Percentiles rank a stretch among this genome's conserved stretches.
These are phyloP conservation scores for Rhincodon typus DNA, from an alignment of 2,797 vertebrate species.

Conservation along the genomic window DNA sequence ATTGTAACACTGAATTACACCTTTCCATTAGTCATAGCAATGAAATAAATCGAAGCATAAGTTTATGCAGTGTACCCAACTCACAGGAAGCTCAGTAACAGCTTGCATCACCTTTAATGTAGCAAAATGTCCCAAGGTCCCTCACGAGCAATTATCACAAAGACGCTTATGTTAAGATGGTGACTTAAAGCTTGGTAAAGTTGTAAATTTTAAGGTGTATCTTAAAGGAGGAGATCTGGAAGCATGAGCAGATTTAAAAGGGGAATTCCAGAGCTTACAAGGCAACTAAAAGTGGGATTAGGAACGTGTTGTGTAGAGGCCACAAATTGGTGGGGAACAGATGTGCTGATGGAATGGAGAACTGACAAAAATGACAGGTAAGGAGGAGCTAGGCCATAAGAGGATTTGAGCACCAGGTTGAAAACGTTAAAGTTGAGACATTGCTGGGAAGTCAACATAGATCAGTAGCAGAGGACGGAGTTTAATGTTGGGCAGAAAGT, in stretches of 20 bases:
- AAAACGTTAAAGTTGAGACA: background rate
- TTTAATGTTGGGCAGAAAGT: background rate
- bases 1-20: background rate
- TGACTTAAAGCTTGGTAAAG: background rate
- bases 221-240: background rate
- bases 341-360: background rate
- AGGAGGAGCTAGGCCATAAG: too few relatives aligned
- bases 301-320: too few relatives aligned
- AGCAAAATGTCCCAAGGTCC: too few relatives aligned
- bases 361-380: background rate
- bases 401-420: background rate
- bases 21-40: background rate
- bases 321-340: background rate
- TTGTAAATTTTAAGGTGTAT: background rate
- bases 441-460: background rate
- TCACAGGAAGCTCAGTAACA: background rate
- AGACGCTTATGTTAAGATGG: background rate
- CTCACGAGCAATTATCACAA: too few relatives aligned
- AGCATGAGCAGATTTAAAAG: background rate
- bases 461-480: background rate
- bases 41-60: background rate
- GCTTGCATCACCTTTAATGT: background rate
- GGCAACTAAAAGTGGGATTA: too few relatives aligned
- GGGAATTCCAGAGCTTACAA: background rate
- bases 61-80: background rate